Base-by-base conservation (phyloP, 1,140 invertebrate species). In the Heliothis virescens region DNA sequence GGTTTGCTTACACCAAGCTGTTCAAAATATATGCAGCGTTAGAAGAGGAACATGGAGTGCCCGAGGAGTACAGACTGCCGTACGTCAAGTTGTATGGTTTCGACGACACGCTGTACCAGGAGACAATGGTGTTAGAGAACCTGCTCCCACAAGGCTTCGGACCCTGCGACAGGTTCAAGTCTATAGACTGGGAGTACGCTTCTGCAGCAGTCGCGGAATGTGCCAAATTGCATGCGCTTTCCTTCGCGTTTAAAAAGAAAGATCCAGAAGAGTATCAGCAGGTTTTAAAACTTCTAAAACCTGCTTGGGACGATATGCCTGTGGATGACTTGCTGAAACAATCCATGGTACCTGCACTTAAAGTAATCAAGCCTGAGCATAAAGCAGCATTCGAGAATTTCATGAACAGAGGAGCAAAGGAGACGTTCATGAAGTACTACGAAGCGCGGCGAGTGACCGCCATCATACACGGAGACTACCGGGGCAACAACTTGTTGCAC, bases 381-480 rank as follows among this genome's bases (percentile, higher is more conserved):
- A 21, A n/a, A 16, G 41, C n/a, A 11, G 4, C 7, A 21, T 73
- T 73, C 15, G 7, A 18, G 15, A 73, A 59, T 16, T 73, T 3
- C 21, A 12, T 59, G 2, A 57, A 18, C 1, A 18, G 16, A 41
- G 34, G 34, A 41, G 21, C 1, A 12, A 21, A 88, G 12, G 21
- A 26, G 7, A 79, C 3, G n/a, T 63, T 47, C n/a, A 10, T n/a
- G 18, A 12, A 75, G 18, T 12, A 48, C 15, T 13, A n/a, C 10
- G 1, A 29, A 11, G 3, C 21, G 55, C 50, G 50, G 77, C 72
- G 62, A 1, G 47, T 79, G 13, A 69, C 81, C 0, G 78, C 88
- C 1, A 72, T 92, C 5, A 71, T 59, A 9, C 90, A 92, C 29
- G 89, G 88, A 0, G 90, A 91, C 78, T 92, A 82, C 72, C 83